Evolutionary conservation across 2,888 invertebrate genomes (phyloP).

Genomic region (Bedellia somnulentella): DNA sequence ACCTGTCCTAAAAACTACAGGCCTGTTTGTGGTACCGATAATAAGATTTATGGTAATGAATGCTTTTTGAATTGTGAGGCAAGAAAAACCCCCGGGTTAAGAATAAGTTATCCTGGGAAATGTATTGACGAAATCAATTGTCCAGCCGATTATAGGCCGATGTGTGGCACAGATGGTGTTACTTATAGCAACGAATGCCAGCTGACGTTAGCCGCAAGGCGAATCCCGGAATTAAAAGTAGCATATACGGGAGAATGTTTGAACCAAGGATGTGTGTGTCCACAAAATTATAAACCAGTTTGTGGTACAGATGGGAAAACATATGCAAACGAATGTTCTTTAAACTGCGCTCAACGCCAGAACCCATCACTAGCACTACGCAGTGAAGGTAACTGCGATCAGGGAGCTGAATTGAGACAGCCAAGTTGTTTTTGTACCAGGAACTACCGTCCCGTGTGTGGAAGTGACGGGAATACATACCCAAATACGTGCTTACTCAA

Average conservation of each 20-base stretch:
- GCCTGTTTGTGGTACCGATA: conserved; percentile 10
- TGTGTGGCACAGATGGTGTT: conserved; percentile 70
- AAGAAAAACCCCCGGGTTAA: neutral
- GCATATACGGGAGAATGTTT: conserved; percentile 2
- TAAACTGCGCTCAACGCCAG: neutral
- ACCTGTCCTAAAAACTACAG: conserved; percentile 4
- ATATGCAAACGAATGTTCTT: neutral
- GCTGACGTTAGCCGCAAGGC: conserved; percentile 3
- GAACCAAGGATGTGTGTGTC: conserved; percentile 9
- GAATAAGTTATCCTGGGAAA: neutral
- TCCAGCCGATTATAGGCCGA: conserved; percentile 26
- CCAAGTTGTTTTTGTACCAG: conserved; percentile 25
- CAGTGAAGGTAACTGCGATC: neutral
- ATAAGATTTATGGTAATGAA: conserved; percentile 10
- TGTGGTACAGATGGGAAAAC: conserved; percentile 68
- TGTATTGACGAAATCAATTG: conserved; percentile 5
- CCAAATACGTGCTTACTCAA: conserved; percentile 65
- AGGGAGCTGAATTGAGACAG: too few species aligned
- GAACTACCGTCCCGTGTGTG: conserved; percentile 62
- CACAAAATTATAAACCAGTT: conserved; percentile 32
- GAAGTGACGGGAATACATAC: conserved; percentile 72
- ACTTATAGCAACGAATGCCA: conserved; percentile 61
- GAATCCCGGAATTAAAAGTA: neutral
- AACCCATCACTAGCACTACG: neutral
- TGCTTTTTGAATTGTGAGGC: conserved; percentile 5